Base-by-base conservation (phyloP, 2,888 invertebrate genomes). In the Morpho deidamia region DNA sequence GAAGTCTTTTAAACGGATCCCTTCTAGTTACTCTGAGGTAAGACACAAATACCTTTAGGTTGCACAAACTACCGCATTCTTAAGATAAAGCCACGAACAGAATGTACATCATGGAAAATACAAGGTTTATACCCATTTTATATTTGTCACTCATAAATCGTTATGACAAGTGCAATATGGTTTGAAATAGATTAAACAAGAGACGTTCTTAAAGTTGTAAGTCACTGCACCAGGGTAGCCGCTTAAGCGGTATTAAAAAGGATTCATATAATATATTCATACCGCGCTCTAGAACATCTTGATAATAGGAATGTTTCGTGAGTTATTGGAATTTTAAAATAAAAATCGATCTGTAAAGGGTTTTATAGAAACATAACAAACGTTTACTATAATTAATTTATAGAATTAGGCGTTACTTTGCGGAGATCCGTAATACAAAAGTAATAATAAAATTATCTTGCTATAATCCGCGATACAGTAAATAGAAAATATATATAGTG, bases 221-320 rank as follows among this genome's bases (percentile, higher is more conserved):
- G 37, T 51, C 40, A 49, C 54, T 61, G 63, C 62, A 62, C 48
- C 42, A 49, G 59, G 53, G 60, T 58, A 60, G 55, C 48, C 55
- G 58, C 52, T 61, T 63, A 60, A 60, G 59, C 47, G 46, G 63
- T 56, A 61, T 63, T 61, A 61, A 55, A 58, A 61, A 45, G 56
- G 58, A 56, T 63, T 55, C 55, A 34, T 40, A 43, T 57, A 23
- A 23, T 63, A 58, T 57, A 61, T 59, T 63, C 61, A 63, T 60
- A 58, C 56, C 48, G 52, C 55, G 61, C 59, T 56, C 44, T 41
- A 41, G 58, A 56, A 43, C 51, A 51, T 51, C 48, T 51, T 45
- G 48, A 37, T 51, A 53, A 41, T 54, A 41, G 47, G 42, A 42
- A 35, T 54, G 51, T 54, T 48, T 42, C 49, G 38, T 41, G n/a